Evolutionary conservation across 2,113 vertebrate genomes (phyloP).

Genomic region (Sisor rabdophorus): DNA sequence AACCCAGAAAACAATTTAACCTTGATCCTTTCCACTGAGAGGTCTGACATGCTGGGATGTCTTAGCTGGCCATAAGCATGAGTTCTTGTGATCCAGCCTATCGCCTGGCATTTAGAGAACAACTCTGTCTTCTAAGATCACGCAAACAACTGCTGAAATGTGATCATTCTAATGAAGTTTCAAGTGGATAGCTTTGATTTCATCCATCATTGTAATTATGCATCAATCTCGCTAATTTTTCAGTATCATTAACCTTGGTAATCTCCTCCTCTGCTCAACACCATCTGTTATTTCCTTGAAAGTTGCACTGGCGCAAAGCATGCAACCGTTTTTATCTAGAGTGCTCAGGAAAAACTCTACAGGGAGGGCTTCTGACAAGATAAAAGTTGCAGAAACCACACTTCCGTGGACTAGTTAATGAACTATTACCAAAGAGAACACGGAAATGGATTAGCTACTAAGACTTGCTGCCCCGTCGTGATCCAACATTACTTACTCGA

Average conservation of each 20-base stretch:
- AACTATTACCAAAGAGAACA: conserved; percentile 61
- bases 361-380: conserved; percentile 50
- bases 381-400: conserved; percentile 57
- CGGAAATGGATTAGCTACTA: conserved; percentile 69
- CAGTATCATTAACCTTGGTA: conserved; percentile 75
- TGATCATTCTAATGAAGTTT: conserved; percentile 38
- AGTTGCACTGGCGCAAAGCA: conserved; percentile 55
- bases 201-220: conserved; percentile 72
- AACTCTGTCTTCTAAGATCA: conserved; percentile 21
- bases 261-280: conserved; percentile 60
- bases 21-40: conserved; percentile 19
- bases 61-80: conserved; percentile 21
- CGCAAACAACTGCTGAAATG: conserved; percentile 44
- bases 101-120: conserved; percentile 46
- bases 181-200: conserved; percentile 51
- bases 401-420: conserved; percentile 65
- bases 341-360: conserved; percentile 47
- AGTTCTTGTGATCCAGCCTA: not conserved
- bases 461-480: conserved; percentile 56
- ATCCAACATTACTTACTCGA: conserved; percentile 62
- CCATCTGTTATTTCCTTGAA: conserved; percentile 70
- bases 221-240: conserved; percentile 71
- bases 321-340: conserved; percentile 40
- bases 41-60: conserved; percentile 14
- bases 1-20: conserved; percentile 4